A percentile compares a stretch with the other conserved stretches of the same genome.
Conservation (phyloP, 2,113 vertebrate species). For the Caranx ignobilis region DNA sequence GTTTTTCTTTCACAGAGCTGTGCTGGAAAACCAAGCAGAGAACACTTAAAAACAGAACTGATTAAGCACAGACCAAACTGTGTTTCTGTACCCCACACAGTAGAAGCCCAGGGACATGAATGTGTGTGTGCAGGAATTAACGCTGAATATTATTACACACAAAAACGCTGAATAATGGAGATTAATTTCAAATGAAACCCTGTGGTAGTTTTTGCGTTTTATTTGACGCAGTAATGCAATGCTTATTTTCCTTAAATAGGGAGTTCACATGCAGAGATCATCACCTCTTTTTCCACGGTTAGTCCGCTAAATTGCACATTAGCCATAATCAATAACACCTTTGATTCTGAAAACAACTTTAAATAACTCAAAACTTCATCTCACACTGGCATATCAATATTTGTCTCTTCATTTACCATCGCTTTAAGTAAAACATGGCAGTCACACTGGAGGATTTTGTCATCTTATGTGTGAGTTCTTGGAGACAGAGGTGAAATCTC, state of each 20-base stretch:
- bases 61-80: constrained; percentile 85
- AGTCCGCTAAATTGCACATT: constrained; percentile 27
- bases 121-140: constrained; percentile 44
- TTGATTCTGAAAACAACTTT: constrained; percentile 17
- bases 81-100: constrained; percentile 73
- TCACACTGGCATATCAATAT: constrained; percentile 52
- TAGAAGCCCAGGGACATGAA: constrained; percentile 30
- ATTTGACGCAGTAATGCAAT: background rate
- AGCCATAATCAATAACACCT: constrained; percentile 53
- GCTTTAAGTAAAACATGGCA: constrained; percentile 12
- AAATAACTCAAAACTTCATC: constrained; percentile 49
- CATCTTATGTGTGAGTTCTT: constrained; percentile 26
- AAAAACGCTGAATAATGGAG: background rate
- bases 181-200: background rate
- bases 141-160: constrained; percentile 38
- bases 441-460: constrained; percentile 40
- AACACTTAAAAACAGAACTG: constrained; percentile 84
- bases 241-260: background rate
- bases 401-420: constrained; percentile 30
- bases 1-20: constrained; percentile 79
- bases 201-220: constrained; percentile 1
- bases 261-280: background rate
- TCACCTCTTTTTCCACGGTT: background rate
- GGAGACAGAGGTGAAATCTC: constrained; percentile 18
- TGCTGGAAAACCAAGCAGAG: constrained; percentile 78